phyloP scores from a whole-genome alignment of 2,888 invertebrate species.

The Lapara coniferarum region DNA sequence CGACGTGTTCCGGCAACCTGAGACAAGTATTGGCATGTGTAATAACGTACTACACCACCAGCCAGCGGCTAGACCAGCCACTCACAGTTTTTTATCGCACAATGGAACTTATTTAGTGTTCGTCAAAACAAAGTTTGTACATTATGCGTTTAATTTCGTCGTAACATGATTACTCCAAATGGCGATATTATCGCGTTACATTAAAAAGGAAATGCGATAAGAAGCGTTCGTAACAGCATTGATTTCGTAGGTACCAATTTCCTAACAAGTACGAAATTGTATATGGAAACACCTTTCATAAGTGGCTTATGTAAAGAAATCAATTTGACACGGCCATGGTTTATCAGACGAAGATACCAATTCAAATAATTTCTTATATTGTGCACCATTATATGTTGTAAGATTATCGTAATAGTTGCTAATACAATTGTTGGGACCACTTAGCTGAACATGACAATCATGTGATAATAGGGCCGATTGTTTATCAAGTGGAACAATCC shows the following conservation, averaged over 20 bases:
- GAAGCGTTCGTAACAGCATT: slow-evolving; percentile 8
- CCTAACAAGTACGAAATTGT: slow-evolving; percentile 15
- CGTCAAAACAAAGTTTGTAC: slow-evolving; percentile 15
- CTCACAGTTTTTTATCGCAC: slow-evolving; percentile 3
- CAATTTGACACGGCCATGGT: slow-evolving; percentile 2
- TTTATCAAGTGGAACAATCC: background rate
- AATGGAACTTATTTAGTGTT: background rate
- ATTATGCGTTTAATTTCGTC: slow-evolving; percentile 19
- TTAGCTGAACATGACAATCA: slow-evolving; percentile 10
- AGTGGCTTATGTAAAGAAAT: slow-evolving; percentile 12
- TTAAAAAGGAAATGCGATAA: slow-evolving; percentile 23
- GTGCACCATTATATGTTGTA: background rate
- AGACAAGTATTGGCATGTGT: background rate
- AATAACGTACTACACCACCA: background rate
- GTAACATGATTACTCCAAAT: slow-evolving; percentile 22
- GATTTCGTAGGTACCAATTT: slow-evolving; percentile 17
- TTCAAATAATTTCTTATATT: slow-evolving; percentile 1
- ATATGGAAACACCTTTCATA: slow-evolving; percentile 17
- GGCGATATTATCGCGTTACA: slow-evolving; percentile 17
- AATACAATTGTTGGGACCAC: background rate
- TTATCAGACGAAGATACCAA: slow-evolving; percentile 15
- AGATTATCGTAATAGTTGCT: background rate
- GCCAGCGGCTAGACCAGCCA: background rate
- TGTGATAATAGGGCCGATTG: background rate
- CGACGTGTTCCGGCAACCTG: slow-evolving; percentile 12